Conservation (phyloP, 2,888 invertebrate genomes). For the Orthosia incerta region DNA sequence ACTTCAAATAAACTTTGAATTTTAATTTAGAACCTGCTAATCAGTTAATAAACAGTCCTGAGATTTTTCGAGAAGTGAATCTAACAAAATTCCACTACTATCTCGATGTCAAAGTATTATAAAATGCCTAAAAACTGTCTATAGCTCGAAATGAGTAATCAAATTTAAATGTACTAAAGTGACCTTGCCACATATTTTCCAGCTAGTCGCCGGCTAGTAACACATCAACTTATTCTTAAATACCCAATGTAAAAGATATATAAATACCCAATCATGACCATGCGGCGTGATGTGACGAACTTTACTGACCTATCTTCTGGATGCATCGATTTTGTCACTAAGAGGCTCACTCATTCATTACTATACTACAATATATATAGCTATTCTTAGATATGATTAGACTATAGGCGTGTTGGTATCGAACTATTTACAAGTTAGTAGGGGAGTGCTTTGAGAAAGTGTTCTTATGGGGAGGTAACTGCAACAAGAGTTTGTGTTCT, state of each 20-base stretch:
- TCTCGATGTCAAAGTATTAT: not conserved
- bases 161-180: slow-evolving; percentile 8
- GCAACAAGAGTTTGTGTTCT: no score
- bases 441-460: not conserved
- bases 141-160: slow-evolving; percentile 10
- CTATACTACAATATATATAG: not conserved
- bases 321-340: slow-evolving; percentile 9
- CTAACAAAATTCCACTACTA: no score
- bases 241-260: not conserved
- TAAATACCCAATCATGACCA: slow-evolving; percentile 4
- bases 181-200: slow-evolving; percentile 35
- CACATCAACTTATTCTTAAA: slow-evolving; percentile 22
- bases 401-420: no score
- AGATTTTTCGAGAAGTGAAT: no score
- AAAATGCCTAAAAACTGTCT: not conserved
- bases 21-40: no score
- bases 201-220: slow-evolving; percentile 15
- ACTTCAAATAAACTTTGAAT: no score
- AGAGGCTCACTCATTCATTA: not conserved
- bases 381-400: not conserved
- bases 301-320: slow-evolving; percentile 12
- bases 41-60: no score
- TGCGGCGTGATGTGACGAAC: slow-evolving; percentile 15
- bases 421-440: not conserved
- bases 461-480: no score